A percentile compares a stretch with the other conserved stretches of the same genome.
These are phyloP conservation scores for Rotaria magnacalcarata DNA, from an alignment of 2,888 invertebrate species.

Conservation along the genomic window DNA sequence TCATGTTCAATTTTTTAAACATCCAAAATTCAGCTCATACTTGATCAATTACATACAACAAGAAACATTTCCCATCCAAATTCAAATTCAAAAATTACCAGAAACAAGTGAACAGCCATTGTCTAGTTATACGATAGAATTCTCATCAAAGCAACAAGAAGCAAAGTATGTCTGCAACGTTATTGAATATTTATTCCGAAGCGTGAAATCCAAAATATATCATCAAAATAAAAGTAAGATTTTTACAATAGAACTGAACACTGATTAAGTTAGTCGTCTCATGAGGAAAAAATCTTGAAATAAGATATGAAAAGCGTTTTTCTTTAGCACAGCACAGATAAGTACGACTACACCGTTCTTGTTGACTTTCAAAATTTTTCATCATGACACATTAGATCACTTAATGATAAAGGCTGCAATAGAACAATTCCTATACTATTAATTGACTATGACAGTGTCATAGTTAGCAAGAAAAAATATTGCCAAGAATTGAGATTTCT, in stretches of 20 bases:
- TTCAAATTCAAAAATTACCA: background rate
- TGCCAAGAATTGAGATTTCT: too few relatives aligned
- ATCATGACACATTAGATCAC: too few relatives aligned
- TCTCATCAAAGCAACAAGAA: background rate
- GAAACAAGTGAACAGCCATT: background rate
- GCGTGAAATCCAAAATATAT: background rate
- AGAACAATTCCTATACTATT: too few relatives aligned
- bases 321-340: too few relatives aligned
- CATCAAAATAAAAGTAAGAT: background rate
- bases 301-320: background rate
- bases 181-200: background rate
- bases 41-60: background rate
- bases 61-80: background rate
- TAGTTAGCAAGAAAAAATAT: too few relatives aligned
- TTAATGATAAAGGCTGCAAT: too few relatives aligned
- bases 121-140: background rate
- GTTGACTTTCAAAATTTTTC: too few relatives aligned
- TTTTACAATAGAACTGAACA: background rate
- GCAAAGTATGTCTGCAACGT: background rate
- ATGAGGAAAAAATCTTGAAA: background rate
- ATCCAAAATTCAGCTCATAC: background rate
- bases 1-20: background rate
- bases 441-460: too few relatives aligned
- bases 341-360: too few relatives aligned
- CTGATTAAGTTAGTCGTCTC: too few relatives aligned